Base-by-base conservation (phyloP, 1,140 invertebrate species). In the Neoseiulus cucumeris region DNA sequence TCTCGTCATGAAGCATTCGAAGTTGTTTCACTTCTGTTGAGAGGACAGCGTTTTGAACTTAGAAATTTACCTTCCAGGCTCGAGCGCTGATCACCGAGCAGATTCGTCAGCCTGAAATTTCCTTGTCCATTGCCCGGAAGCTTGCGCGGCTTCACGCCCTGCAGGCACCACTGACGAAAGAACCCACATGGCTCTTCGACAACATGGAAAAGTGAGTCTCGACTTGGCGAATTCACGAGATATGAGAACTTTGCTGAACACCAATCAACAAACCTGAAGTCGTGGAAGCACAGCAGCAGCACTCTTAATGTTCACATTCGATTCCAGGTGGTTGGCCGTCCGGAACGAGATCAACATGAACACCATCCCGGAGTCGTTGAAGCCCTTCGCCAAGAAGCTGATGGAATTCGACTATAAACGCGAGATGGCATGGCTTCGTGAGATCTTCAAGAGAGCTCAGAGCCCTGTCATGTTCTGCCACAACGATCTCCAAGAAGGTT, bases 401-500 rank as follows among this genome's bases (percentile, higher is more conserved):
- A 59, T 59, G 51, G 51, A 66, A 33, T 64, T 70, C 51, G 42
- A 70, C 65, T 69, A 44, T 39, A 20, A 65, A 7, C 47, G 65
- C 12, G 72, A 72, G 51, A 66, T 72, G 69, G 69, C 69, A 6
- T 72, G 68, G 67, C 44, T 72, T 17, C 81, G 80, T 69, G 72
- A 74, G 64, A 76, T 76, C 47, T 69, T 82, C 42, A 71, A 69
- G 2, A 70, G 72, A 65, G 70, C 80, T 6, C 70, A 77, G n/a
- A 86, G 87, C 66, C 87, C 89, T 0, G 89, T 96, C 1, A 84
- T 92, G 0, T 98, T 98, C 75, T 94, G 90, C 73, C 94, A 98
- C 76, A 98, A 98, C 75, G 94, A 98, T 74, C 79, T 96, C 74
- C 93, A 98, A 76, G 91, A 95, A 81, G 94, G 93, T 75, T 84